phyloP scores from a whole-genome alignment of 2,113 vertebrate genomes.

The Orycteropus afer region DNA sequence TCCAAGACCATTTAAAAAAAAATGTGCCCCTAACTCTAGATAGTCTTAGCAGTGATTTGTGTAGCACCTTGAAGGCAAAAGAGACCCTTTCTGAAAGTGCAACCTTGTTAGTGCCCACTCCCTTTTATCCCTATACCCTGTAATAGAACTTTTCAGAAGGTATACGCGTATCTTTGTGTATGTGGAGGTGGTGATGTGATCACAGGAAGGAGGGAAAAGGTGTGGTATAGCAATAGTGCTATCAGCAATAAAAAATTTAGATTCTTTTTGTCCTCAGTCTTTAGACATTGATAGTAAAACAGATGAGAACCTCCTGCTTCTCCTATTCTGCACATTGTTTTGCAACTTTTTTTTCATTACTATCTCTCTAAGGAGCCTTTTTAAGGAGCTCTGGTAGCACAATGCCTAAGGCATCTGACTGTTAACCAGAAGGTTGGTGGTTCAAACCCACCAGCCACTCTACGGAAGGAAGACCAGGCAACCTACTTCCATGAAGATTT shows the following conservation, averaged over 20 bases:
- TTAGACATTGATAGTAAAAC: conserved; percentile 8
- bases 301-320: neutral
- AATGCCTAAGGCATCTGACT: too few relatives aligned
- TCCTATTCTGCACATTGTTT: neutral
- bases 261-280: conserved; percentile 19
- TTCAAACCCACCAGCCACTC: too few relatives aligned
- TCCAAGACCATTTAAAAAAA: neutral
- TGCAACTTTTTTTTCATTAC: neutral
- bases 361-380: neutral
- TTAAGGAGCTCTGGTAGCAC: too few relatives aligned
- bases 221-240: neutral
- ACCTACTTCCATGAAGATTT: too few relatives aligned
- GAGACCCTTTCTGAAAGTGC: neutral
- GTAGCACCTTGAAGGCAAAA: neutral
- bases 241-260: neutral
- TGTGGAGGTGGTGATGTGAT: neutral
- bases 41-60: neutral
- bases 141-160: neutral
- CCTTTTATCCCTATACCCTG: neutral
- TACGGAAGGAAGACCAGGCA: too few relatives aligned
- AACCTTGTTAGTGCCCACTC: neutral
- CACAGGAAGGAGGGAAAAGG: neutral
- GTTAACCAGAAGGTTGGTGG: too few relatives aligned
- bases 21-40: conserved; percentile 31
- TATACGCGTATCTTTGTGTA: neutral